Base-by-base conservation (phyloP, 2,888 invertebrate genomes). In the Axea sp. region DNA sequence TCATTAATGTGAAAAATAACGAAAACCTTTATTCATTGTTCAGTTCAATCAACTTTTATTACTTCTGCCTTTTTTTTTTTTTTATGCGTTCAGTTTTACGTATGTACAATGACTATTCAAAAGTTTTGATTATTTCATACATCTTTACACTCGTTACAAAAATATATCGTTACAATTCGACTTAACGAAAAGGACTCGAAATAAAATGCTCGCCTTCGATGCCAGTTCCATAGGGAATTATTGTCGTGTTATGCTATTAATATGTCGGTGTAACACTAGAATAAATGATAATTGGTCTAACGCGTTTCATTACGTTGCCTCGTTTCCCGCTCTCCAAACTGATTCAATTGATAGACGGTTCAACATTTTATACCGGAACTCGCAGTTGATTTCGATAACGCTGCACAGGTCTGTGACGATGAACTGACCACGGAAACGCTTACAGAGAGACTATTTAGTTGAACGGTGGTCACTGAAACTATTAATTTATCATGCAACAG, bases 101-200 rank as follows among this genome's bases (percentile, higher is more conserved):
- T 67, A 47, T 57, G 5, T 67, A 67, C 55, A 67, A 24, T 49
- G 49, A 17, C 65, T 55, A 55, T 67, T 67, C 39, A 11, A 57
- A 39, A 33, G 9, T 45, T n/a, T 14, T 26, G 43, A 35, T 17
- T 15, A 11, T 33, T 67, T 22, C 6, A 39, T 65, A 55, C 45
- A 55, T 33, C 59, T 47, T 59, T 35, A 59, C 26, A 45, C 14
- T 49, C 11, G 11, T 67, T 69, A 69, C 31, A 69, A 69, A 69
- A 69, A 69, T 69, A 69, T 69, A 69, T 45, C 35, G 24, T 49
- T n/a, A n/a, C 15, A 49, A 49, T 39, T 57, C 22, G 2, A 39
- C 39, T 12, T 24, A 49, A 59, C 31, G 7, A 30, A 47, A 39
- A 11, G 9, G 19, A 28, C 19, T 33, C 6, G 15, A 55, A 49